These are phyloP conservation scores for Rhynchotus rufescens DNA, from an alignment of 2,797 vertebrate species.

Conservation along the genomic window DNA sequence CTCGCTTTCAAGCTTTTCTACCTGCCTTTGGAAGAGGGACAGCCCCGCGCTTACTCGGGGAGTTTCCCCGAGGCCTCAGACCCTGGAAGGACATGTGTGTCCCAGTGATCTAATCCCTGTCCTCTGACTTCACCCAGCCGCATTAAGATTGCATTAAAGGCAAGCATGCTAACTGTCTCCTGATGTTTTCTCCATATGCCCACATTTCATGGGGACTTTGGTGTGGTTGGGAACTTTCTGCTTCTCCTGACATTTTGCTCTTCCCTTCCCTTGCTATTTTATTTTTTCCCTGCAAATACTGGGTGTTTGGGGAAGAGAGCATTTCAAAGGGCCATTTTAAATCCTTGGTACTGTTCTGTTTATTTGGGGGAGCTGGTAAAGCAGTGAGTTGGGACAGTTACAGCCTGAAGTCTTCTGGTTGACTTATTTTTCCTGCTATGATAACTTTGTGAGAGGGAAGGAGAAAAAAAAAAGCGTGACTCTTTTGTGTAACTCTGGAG, in stretches of 20 bases:
- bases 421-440: background rate
- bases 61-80: background rate
- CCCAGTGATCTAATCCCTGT: background rate
- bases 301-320: background rate
- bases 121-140: background rate
- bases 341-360: background rate
- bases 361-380: background rate
- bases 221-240: background rate
- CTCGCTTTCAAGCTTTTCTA: background rate
- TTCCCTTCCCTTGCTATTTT: background rate
- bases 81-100: background rate
- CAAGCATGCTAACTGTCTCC: background rate
- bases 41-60: fast-evolving
- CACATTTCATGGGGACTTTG: background rate
- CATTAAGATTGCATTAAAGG: background rate
- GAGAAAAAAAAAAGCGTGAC: background rate
- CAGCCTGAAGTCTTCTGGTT: background rate
- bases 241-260: background rate
- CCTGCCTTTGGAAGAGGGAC: background rate
- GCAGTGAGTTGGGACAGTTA: background rate
- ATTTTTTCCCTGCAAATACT: background rate
- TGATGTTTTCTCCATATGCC: background rate
- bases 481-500: background rate
- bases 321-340: background rate
- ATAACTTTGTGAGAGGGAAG: background rate